Evolutionary conservation across 2,113 vertebrate species (phyloP).

Genomic region (Numenius arquata): DNA sequence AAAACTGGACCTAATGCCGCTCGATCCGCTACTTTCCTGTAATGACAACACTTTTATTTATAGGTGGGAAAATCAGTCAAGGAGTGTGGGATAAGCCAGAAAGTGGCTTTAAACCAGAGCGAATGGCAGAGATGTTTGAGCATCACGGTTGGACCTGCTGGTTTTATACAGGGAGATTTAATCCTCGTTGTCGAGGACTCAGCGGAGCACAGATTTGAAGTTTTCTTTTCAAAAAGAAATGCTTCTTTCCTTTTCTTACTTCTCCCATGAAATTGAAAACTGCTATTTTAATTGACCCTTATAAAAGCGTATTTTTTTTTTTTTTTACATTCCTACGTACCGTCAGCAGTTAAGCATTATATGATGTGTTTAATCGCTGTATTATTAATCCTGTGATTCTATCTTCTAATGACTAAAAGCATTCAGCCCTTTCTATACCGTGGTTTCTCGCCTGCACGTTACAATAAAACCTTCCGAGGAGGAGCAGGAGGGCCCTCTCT

Average conservation of each 20-base stretch:
- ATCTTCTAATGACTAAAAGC: neutral
- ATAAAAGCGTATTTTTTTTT: neutral
- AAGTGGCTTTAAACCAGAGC: neutral
- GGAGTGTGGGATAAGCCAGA: rapidly evolving
- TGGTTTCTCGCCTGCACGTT: rapidly evolving
- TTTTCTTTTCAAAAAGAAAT: neutral
- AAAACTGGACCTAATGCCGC: rapidly evolving
- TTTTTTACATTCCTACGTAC: neutral
- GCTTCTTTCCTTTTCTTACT: neutral
- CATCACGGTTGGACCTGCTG: rapidly evolving
- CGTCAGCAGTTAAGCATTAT: neutral
- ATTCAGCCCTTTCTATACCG: neutral
- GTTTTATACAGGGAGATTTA: neutral
- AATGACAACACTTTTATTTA: neutral
- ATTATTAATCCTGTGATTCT: neutral
- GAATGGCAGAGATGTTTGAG: neutral
- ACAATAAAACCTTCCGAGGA: neutral
- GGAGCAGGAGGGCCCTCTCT: neutral
- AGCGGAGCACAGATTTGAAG: rapidly evolving
- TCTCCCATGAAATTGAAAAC: neutral
- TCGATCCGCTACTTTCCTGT: neutral
- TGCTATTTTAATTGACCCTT: rapidly evolving
- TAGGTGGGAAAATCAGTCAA: neutral
- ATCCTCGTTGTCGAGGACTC: rapidly evolving
- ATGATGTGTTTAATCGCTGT: neutral